Conservation (phyloP, 2,888 invertebrate species). For the Cremastinae sp. region DNA sequence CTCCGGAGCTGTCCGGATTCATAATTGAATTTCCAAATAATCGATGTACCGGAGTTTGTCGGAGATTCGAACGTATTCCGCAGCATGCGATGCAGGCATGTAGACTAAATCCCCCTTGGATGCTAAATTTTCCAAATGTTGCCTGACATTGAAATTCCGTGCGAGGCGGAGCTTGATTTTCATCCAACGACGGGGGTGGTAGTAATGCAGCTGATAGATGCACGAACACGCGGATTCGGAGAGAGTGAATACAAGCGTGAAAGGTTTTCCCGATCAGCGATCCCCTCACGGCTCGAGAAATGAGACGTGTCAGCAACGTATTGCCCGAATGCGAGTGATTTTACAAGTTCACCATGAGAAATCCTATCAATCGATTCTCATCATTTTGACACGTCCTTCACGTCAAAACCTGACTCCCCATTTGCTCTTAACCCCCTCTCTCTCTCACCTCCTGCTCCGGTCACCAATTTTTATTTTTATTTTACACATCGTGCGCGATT, state of each 20-base stretch:
- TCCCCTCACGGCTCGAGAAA: slow-evolving; percentile 12
- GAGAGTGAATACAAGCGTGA: slow-evolving; percentile 4
- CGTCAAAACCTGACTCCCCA: slow-evolving; percentile 17
- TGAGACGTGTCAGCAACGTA: slow-evolving; percentile 35
- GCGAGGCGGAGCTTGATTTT: not conserved
- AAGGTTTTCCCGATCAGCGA: too few relatives aligned
- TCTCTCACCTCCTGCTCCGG: too few relatives aligned
- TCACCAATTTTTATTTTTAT: too few relatives aligned
- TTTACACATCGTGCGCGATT: too few relatives aligned
- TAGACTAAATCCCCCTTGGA: not conserved
- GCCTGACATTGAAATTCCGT: slow-evolving; percentile 5
- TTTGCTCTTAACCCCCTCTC: slow-evolving; percentile 27
- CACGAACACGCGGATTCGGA: too few relatives aligned
- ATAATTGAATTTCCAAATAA: slow-evolving; percentile 18
- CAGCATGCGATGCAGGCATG: too few relatives aligned
- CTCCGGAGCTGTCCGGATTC: not conserved
- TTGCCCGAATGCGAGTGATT: slow-evolving; percentile 29
- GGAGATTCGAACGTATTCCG: not conserved
- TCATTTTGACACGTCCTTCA: slow-evolving; percentile 24
- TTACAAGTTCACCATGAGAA: slow-evolving; percentile 25
- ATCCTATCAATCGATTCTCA: slow-evolving; percentile 9
- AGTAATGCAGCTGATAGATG: too few relatives aligned
- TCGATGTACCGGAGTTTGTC: not conserved
- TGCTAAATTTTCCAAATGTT: not conserved
- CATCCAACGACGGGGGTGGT: not conserved